Base-by-base conservation (phyloP, 2,888 invertebrate species). In the Tetropium fuscum region DNA sequence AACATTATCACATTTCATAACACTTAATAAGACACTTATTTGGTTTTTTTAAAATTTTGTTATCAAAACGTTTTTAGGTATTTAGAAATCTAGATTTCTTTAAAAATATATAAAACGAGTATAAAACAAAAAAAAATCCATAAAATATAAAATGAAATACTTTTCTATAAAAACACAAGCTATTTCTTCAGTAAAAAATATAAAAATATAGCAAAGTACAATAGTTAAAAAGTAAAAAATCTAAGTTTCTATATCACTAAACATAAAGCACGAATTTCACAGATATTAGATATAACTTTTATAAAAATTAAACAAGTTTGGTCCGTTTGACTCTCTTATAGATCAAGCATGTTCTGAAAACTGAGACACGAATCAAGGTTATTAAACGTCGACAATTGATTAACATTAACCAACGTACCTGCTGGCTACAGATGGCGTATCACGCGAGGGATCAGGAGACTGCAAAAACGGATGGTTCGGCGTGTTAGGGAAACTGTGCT, bases 361-460 rank as follows among this genome's bases (percentile, higher is more conserved):
- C 79, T 80, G 72, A 66, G 59, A 68, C 63, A 51, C 15, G 49
- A 65, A 59, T n/a, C 11, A 18, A 32, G 15, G 22, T 48, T 48
- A 48, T 48, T 48, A 5, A 13, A 7, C 7, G 16, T 13, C n/a
- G 5, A 20, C 36, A 22, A 10, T 11, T 36, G 15, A 65, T 74
- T 84, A 3, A n/a, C 7, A 22, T 22, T 16, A 20, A 22, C 6
- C 25, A 34, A 36, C 18, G 19, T 11, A 92, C 92, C 90, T 91
- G 87, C 90, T 89, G 70, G 88, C 88, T 58, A 92, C 92, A 61
- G 89, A 89, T 60, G 90, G 90, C 49, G 91, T 91, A 80, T 91
- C 91, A 65, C 91, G 83, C 36, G 88, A 86, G 32, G 90, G 88
- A 81, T 92, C 92, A 0, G 93, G 93, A 27, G 89, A 88, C 77